Base-by-base conservation (phyloP, 30 jellyfish, hydroid and myxozoan species). In the Rhopilema esculentum region DNA sequence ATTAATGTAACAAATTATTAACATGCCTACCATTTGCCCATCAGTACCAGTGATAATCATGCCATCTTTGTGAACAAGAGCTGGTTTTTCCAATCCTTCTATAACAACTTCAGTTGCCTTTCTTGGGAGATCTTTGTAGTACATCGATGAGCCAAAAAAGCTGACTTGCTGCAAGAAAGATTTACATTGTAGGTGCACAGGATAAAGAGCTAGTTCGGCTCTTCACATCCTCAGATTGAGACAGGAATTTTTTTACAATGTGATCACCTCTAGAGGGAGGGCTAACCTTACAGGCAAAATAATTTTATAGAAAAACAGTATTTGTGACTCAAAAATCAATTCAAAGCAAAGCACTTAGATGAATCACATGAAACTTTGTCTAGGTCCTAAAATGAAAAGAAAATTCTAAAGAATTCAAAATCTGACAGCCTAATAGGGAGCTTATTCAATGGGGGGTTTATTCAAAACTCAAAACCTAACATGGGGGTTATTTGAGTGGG, bases 51-150 rank as follows among this genome's bases (percentile, higher is more conserved):
- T 72, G 51, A 96, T 29, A 16, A 96, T 50, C 98, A 96, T 90
- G 27, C 99, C 99, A 73, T 83, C 93, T 63, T 91, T 83, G 73
- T 91, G 97, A 0, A 90, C 92, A 75, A 96, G 40, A 21, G 99
- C 99, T 16, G 99, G 99, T 50, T 74, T 78, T 48, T 88, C 97
- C 52, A 83, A 84, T 27, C 99, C 99, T 65, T 96, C 99, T 82
- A 96, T 88, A 18, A 61, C 88, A 67, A 87, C 94, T 63, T 87
- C 93, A 65, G 91, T 90, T 1, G 95, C 97, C 27, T 81, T 66
- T n/a, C 97, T 95, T 70, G 91, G 83, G 4, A 49, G 30, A 22
- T 89, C 79, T 64, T 96, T 91, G 83, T 53, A 84, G 88, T 65
- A 88, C 97, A 91, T 72, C 24, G 97, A 27, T 78, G 99, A 96